Conservation (phyloP, 2,888 invertebrate genomes). For the Amphipoea lucens region DNA sequence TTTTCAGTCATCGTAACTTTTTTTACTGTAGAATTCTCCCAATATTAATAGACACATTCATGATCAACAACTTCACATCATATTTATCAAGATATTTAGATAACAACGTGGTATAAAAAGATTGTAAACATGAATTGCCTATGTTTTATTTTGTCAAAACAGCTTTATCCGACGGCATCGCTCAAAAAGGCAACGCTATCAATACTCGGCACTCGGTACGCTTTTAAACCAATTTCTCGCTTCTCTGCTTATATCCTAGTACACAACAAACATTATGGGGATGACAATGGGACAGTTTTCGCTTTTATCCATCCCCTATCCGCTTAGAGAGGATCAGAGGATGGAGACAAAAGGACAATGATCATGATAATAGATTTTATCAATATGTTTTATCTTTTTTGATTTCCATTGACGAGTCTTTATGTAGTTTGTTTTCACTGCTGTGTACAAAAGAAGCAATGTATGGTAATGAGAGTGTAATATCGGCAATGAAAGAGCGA, state of each 20-base stretch:
- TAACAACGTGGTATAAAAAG: neutral
- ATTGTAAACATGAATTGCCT: neutral
- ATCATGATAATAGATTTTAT: constrained; percentile 39
- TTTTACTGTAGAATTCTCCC: neutral
- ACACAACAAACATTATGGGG: constrained; percentile 54
- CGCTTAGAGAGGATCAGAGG: constrained; percentile 27
- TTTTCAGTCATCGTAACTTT: neutral
- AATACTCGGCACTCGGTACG: constrained; percentile 1
- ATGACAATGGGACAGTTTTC: constrained; percentile 53
- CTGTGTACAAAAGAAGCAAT: constrained; percentile 11
- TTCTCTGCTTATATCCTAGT: constrained; percentile 56
- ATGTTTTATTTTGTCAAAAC: neutral
- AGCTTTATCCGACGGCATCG: constrained; percentile 19
- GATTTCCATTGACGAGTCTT: constrained; percentile 6
- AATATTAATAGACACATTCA: neutral
- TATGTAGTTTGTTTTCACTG: neutral
- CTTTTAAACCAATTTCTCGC: constrained; percentile 65
- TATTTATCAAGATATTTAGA: neutral
- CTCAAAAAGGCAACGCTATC: constrained; percentile 11
- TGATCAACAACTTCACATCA: neutral
- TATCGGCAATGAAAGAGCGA: neutral
- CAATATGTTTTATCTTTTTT: constrained; percentile 1
- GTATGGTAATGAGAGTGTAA: neutral
- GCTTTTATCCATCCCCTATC: constrained; percentile 40
- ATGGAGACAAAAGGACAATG: constrained; percentile 29